Base-by-base conservation (phyloP, 2,888 invertebrate species). In the Cetonia aurata region DNA sequence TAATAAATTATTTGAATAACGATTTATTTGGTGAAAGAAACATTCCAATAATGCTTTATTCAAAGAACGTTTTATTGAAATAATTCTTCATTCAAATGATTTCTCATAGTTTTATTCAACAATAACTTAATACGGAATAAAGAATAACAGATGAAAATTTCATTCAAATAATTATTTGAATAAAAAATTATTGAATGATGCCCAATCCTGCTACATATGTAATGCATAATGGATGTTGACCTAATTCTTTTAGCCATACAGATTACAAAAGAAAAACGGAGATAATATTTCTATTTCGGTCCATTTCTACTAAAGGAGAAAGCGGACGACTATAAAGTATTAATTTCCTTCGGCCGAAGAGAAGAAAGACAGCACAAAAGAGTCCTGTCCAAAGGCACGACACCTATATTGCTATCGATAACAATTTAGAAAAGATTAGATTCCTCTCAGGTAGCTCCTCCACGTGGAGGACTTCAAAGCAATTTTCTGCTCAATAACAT, bases 401-500 rank as follows among this genome's bases (percentile, higher is more conserved):
- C 67, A 55, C 46, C 56, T 56, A 67, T 56, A 67, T 67, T 48
- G 55, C 56, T 56, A 56, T 67, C 67, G 67, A 67, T 56, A 67
- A 67, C 67, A 55, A 57, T 67, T 67, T 67, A 55, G 56, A 48
- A 67, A 46, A 67, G 56, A 67, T 67, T 67, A 67, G 67, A 67
- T 67, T 67, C 67, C 67, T 67, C 62, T 62, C 62, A 62, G 62
- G 62, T 62, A 62, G 62, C 62, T 62, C 44, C 53, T 66, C 44
- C 67, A 67, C 56, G 67, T 67, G 56, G 56, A 50, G 42, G 60
- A 62, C 69, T 62, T 69, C 69, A 69, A 69, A 69, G 69, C 69
- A 69, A 69, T 69, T 69, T 69, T 69, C 69, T 60, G 60, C 69
- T 69, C 62, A 60, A 69, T 62, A 69, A 62, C 53, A 62, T 62